Evolutionary conservation across 2,113 vertebrate species (phyloP).

Genomic region (Perca schrenkii): DNA sequence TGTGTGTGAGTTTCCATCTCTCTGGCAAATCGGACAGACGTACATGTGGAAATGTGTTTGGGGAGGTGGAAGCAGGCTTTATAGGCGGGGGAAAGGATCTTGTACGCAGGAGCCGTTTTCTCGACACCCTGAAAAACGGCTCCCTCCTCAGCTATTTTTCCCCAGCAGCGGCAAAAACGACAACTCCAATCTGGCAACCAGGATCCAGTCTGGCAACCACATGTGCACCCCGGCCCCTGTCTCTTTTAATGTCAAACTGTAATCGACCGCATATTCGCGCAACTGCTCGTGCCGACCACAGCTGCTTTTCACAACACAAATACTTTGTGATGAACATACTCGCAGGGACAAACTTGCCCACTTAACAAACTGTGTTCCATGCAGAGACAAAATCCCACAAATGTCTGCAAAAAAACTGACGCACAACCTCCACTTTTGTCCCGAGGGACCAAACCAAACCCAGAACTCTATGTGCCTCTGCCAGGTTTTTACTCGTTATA

Average conservation of each 20-base stretch:
- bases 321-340: conserved; percentile 42
- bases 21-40: conserved; percentile 28
- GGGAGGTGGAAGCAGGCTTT: conserved; percentile 51
- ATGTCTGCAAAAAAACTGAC: conserved; percentile 3
- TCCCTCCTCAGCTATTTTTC: conserved; percentile 58
- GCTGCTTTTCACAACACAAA: conserved; percentile 51
- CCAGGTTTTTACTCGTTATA: conserved; percentile 39
- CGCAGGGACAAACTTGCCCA: conserved; percentile 47
- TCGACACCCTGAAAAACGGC: conserved; percentile 60
- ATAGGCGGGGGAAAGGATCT: conserved; percentile 12
- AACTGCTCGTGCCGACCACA: conserved; percentile 50
- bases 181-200: conserved; percentile 67
- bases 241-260: conserved; percentile 62
- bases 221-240: conserved; percentile 61
- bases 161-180: conserved; percentile 55
- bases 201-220: conserved; percentile 78
- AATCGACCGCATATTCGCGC: conserved; percentile 56
- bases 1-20: conserved; percentile 66
- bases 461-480: conserved; percentile 9
- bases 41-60: conserved; percentile 67
- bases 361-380: conserved; percentile 22
- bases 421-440: background rate
- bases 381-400: conserved; percentile 16
- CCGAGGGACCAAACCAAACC: background rate
- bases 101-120: conserved; percentile 60